phyloP scores from a whole-genome alignment of 2,888 invertebrate species.

The Heliconius ismenius region DNA sequence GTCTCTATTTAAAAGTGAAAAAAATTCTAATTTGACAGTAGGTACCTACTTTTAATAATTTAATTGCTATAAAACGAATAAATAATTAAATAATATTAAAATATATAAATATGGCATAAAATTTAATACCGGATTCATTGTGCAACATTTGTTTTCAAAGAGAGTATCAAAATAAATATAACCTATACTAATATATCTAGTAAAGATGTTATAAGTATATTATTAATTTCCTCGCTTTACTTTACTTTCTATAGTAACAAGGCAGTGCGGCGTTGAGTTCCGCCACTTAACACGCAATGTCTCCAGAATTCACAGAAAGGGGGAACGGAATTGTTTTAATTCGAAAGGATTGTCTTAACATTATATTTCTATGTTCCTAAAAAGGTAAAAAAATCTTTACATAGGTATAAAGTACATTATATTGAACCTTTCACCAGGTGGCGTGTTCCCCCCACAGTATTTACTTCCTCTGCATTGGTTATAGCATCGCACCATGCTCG shows the following conservation, averaged over 20 bases:
- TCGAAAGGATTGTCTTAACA: no score
- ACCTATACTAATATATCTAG: no score
- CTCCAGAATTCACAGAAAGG: no score
- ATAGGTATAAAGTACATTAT: constrained; percentile 2
- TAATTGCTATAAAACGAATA: neutral
- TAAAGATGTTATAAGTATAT: no score
- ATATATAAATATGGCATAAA: neutral
- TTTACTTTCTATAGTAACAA: no score
- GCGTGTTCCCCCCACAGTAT: constrained; percentile 46
- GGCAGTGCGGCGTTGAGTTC: no score
- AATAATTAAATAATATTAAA: neutral
- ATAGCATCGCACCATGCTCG: constrained; percentile 33
- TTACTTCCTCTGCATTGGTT: constrained; percentile 33
- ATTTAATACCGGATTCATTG: neutral
- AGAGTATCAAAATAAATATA: neutral
- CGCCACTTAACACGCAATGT: no score
- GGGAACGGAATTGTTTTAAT: no score
- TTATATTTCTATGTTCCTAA: no score
- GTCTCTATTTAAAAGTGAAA: neutral
- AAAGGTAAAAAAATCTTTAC: no score
- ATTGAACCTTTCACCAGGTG: constrained; percentile 49
- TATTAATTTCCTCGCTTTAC: no score
- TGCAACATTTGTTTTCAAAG: neutral
- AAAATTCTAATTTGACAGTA: neutral
- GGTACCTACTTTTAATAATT: neutral